Percentiles rank a stretch among this genome's conserved stretches.
phyloP scores from a whole-genome alignment of 2,797 vertebrate genomes.

The Sarcophilus harrisii region DNA sequence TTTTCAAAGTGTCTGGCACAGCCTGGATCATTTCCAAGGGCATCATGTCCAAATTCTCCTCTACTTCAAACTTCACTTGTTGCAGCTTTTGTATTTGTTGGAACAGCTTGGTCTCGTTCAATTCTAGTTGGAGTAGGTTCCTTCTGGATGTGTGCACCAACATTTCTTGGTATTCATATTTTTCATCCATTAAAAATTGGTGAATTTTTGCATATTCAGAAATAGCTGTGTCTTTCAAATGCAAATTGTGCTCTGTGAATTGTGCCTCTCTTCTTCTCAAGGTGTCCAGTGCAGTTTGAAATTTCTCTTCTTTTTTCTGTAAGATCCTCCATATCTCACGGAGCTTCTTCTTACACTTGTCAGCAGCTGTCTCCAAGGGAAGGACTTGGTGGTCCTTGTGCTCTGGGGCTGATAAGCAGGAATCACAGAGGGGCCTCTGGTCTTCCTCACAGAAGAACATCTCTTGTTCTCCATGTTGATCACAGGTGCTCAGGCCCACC shows the following conservation, averaged over 20 bases:
- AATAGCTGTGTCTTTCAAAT: background rate
- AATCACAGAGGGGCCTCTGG: background rate
- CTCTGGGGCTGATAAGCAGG: background rate
- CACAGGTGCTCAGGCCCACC: no score
- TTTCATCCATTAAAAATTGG: background rate
- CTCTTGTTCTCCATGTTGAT: no score
- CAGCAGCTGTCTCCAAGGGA: no score
- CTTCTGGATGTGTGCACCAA: no score
- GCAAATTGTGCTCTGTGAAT: fast-evolving
- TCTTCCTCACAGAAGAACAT: no score
- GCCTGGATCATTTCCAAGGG: background rate
- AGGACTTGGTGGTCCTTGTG: no score
- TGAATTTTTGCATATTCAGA: background rate
- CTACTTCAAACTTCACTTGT: background rate
- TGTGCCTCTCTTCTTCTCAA: background rate
- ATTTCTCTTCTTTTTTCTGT: background rate
- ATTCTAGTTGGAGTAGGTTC: no score
- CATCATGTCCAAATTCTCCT: background rate
- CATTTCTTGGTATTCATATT: no score
- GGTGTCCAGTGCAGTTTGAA: background rate
- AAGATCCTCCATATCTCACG: no score
- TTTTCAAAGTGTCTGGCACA: background rate
- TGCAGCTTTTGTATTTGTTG: no score
- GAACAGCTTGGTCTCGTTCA: no score
- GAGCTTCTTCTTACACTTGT: no score